Evolutionary conservation across 1,140 invertebrate species (phyloP).

Genomic region (Zaprionus camerounensis): DNA sequence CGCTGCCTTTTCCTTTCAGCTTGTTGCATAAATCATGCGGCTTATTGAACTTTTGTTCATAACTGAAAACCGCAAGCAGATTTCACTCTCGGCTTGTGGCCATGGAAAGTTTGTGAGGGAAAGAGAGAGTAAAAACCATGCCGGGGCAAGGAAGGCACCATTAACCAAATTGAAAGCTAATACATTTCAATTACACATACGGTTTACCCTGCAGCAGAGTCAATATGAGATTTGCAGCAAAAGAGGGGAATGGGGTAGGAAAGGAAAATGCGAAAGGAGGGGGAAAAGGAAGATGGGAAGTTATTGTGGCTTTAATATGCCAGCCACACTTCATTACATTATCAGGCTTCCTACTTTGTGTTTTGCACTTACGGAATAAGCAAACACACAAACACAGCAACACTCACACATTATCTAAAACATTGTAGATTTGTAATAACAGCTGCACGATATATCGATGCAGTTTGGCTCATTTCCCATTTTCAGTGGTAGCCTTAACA

Average conservation of each 20-base stretch:
- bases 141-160: not conserved
- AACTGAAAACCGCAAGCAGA: constrained; percentile 11
- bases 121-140: not conserved
- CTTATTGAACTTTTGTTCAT: constrained; percentile 7
- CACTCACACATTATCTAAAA: not conserved
- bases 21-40: not conserved
- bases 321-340: constrained; percentile 44
- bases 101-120: not conserved
- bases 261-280: not conserved
- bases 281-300: not conserved
- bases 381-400: not conserved
- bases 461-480: too few species aligned
- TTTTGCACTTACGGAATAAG: not conserved
- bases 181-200: constrained; percentile 14
- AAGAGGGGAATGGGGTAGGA: not conserved
- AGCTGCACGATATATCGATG: too few species aligned
- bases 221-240: constrained; percentile 9
- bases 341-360: constrained; percentile 19
- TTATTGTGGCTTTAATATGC: constrained; percentile 34
- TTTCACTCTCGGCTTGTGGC: constrained; percentile 16
- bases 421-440: not conserved
- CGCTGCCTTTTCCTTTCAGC: not conserved
- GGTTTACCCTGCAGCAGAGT: not conserved
- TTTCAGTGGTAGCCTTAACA: too few species aligned
- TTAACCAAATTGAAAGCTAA: constrained; percentile 39